Evolutionary conservation across 2,113 vertebrate genomes (phyloP).

Genomic region (Cyprinodon variegatus): DNA sequence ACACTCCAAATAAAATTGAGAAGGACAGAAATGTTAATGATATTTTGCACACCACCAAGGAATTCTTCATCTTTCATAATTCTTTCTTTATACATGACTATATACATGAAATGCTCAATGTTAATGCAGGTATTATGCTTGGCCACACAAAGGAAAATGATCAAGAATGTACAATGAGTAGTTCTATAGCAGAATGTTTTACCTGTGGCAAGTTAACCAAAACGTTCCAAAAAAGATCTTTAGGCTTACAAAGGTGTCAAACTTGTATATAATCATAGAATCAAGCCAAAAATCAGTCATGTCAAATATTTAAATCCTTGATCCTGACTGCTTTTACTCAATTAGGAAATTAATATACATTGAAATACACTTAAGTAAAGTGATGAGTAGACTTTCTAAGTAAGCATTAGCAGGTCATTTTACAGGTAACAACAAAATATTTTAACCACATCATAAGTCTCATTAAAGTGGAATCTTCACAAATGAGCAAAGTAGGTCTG

Average conservation of each 20-base stretch:
- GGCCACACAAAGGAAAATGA: conserved; percentile 58
- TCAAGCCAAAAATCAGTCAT: conserved; percentile 16
- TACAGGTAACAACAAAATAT: conserved; percentile 27
- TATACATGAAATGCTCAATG: conserved; percentile 24
- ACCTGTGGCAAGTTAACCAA: not conserved
- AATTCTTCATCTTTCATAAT: not conserved
- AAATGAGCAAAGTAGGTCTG: conserved; percentile 45
- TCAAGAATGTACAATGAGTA: conserved; percentile 59
- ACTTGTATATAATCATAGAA: conserved; percentile 50
- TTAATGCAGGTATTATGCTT: conserved; percentile 51
- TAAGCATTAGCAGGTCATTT: conserved; percentile 17
- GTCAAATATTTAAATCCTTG: no score
- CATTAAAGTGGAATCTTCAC: conserved; percentile 43
- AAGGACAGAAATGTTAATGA: not conserved
- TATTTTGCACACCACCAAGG: not conserved
- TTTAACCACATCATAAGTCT: conserved; percentile 15
- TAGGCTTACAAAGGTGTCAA: conserved; percentile 46
- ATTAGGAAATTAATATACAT: conserved; percentile 8
- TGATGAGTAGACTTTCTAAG: conserved; percentile 22
- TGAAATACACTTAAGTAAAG: conserved; percentile 8
- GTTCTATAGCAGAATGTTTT: conserved; percentile 53
- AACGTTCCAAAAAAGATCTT: no score
- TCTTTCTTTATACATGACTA: not conserved
- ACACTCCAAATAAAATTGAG: not conserved
- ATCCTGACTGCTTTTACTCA: no score